Evolutionary conservation across 2,113 vertebrate species (phyloP), one percentile per base, ranked within the genome.

Genomic region (Notarius quadriscutis): DNA sequence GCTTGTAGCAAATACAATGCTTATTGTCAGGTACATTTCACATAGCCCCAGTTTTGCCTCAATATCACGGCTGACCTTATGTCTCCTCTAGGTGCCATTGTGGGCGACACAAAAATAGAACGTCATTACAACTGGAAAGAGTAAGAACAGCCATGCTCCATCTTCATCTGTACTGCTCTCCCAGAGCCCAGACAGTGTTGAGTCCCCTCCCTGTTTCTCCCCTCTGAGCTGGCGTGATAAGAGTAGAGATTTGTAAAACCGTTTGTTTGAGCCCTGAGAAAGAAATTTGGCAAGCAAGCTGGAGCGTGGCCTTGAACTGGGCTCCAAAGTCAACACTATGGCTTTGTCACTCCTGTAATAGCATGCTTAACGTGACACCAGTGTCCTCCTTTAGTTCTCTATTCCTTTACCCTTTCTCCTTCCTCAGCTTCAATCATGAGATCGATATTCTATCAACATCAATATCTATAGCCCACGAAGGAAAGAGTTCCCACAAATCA

Each of bases 291-390:
- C 93, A 92, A 86, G 77, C 82, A 58, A 89, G 84, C 88, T 88
- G 81, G 87, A 88, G 81, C 65, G 88, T 91, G 92, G 93, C 94
- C 95, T 95, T 96, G 94, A 94, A 93, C 91, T 90, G 83, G 89
- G 89, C 89, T 91, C 90, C 91, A 94, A 94, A 95, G 95, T 95
- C 94, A 93, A 87, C 80, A 87, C 83, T 89, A 88, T 67, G 88
- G 88, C 91, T 91, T 62, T 91, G 91, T 92, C 92, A 91, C 85
- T 90, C 74, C 87, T 88, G 87, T 91, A 91, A 93, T 92, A 91
- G 89, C 86, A 88, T 41, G 62, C 87, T 81, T 57, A 87, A 78
- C 84, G 89, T 88, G 80, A 87, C 88, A 86, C 80, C 89, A 88
- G 34, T 87, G 90, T 92, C 87, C 88, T 87, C 92, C 83, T 88